These are phyloP conservation scores for Palythoa heliodiscus DNA, from an alignment of 92 coral and sea anemone genomes.

Conservation along the genomic window DNA sequence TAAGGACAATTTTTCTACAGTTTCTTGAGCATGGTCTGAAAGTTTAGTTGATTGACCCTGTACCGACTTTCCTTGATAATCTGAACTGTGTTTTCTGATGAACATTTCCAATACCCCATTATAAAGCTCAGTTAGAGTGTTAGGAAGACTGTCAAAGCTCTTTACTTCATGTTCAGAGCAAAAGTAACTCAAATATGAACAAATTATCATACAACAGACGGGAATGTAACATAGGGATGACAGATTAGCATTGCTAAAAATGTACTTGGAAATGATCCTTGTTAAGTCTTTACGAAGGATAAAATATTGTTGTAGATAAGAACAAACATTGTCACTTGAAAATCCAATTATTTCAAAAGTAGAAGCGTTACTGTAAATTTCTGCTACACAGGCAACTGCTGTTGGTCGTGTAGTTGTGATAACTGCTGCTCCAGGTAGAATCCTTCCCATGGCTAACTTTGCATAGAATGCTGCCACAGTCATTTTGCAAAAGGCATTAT, in stretches of 20 bases:
- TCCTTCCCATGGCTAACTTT: constrained; percentile 52
- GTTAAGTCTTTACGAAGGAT: neutral
- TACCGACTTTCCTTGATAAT: neutral
- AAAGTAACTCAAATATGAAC: constrained; percentile 40
- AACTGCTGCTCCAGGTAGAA: constrained; percentile 51
- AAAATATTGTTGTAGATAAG: constrained; percentile 2
- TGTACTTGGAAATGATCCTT: constrained; percentile 8
- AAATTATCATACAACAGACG: constrained; percentile 48
- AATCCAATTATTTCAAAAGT: constrained; percentile 9
- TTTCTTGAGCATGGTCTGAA: neutral
- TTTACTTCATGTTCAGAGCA: neutral
- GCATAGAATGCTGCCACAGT: constrained; percentile 38
- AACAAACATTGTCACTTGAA: constrained; percentile 5
- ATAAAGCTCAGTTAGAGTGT: constrained; percentile 23
- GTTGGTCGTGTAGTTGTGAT: constrained; percentile 58
- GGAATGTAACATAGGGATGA: constrained; percentile 55
- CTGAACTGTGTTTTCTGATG: constrained; percentile 9
- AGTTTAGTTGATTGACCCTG: neutral
- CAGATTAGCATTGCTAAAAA: constrained; percentile 40
- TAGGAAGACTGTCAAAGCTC: constrained; percentile 6
- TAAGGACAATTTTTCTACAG: constrained; percentile 7
- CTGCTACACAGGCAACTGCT: constrained; percentile 10
- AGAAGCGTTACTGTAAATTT: neutral
- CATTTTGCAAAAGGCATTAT: constrained; percentile 5
- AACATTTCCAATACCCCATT: constrained; percentile 31